These are phyloP conservation scores for Parnassius mnemosyne DNA, from an alignment of 2,888 invertebrate genomes.

Conservation along the genomic window DNA sequence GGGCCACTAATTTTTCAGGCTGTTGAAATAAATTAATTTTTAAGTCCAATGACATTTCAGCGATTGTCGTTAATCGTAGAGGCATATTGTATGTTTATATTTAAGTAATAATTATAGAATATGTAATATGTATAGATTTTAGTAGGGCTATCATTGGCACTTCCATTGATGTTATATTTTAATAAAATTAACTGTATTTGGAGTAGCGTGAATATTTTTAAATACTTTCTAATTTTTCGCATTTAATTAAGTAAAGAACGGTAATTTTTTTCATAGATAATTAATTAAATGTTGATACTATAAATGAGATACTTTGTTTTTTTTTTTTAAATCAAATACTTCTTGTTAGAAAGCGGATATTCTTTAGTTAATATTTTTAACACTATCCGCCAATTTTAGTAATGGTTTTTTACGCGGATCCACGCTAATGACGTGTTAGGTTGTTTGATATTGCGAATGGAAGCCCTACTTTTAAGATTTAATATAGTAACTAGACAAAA, in stretches of 20 bases:
- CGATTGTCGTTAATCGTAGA: constrained; percentile 1
- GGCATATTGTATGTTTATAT: constrained; percentile 8
- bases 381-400: neutral
- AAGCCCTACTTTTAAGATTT: constrained; percentile 9
- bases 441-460: constrained; percentile 5
- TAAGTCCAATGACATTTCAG: constrained; percentile 4
- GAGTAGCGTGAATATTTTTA: neutral
- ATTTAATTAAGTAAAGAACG: too few relatives aligned
- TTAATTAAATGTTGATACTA: too few relatives aligned
- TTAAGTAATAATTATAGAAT: neutral
- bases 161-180: neutral
- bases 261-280: too few relatives aligned
- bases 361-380: neutral
- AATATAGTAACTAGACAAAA: neutral
- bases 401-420: too few relatives aligned
- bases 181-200: constrained; percentile 1
- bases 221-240: too few relatives aligned
- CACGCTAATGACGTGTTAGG: neutral
- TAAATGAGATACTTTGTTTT: too few relatives aligned
- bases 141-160: constrained; percentile 11
- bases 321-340: too few relatives aligned
- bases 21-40: constrained; percentile 4
- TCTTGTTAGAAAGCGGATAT: neutral
- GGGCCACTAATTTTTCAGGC: constrained; percentile 9
- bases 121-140: constrained; percentile 6